Conservation (phyloP, 2,113 vertebrate genomes). For the Silurus meridionalis region DNA sequence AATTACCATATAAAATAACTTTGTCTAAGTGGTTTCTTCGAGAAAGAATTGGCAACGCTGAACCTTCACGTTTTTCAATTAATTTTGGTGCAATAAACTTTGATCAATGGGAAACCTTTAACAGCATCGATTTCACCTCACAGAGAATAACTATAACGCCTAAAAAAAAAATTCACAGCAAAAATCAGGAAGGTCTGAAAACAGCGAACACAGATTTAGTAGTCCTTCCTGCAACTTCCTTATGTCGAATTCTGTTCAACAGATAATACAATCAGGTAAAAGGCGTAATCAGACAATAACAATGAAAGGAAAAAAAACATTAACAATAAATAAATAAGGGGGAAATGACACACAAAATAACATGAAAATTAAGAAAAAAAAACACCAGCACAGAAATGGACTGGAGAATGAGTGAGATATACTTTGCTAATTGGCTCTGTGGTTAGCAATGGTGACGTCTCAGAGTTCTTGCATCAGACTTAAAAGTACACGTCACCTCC, state of each 20-base stretch:
- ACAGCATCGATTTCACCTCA: slow-evolving; percentile 35
- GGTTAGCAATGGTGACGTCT: slow-evolving; percentile 30
- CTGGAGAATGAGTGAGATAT: slow-evolving; percentile 29
- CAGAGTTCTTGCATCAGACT: slow-evolving; percentile 1
- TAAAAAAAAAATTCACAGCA: slow-evolving; percentile 73
- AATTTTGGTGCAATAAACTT: slow-evolving; percentile 22
- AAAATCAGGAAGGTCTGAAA: slow-evolving; percentile 62
- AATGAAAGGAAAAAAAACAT: slow-evolving; percentile 55
- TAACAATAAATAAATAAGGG: slow-evolving; percentile 79
- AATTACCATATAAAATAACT: background rate
- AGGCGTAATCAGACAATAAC: slow-evolving; percentile 70
- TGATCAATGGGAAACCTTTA: slow-evolving; percentile 4
- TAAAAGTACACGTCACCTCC: background rate
- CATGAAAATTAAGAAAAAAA: slow-evolving; percentile 21
- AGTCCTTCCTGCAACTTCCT: slow-evolving; percentile 55
- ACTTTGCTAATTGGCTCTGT: slow-evolving; percentile 48
- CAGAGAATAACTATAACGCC: slow-evolving; percentile 36
- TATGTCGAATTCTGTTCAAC: slow-evolving; percentile 75
- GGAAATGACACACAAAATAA: slow-evolving; percentile 52
- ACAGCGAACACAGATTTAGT: slow-evolving; percentile 40
- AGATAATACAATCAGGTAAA: slow-evolving; percentile 68
- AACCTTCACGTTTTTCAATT: slow-evolving; percentile 21
- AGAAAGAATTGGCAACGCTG: background rate
- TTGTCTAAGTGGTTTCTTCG: slow-evolving; percentile 29
- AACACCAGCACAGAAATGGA: slow-evolving; percentile 33